Evolutionary conservation across 2,113 vertebrate genomes (phyloP).

Genomic region (Prochilodus magdalenae): DNA sequence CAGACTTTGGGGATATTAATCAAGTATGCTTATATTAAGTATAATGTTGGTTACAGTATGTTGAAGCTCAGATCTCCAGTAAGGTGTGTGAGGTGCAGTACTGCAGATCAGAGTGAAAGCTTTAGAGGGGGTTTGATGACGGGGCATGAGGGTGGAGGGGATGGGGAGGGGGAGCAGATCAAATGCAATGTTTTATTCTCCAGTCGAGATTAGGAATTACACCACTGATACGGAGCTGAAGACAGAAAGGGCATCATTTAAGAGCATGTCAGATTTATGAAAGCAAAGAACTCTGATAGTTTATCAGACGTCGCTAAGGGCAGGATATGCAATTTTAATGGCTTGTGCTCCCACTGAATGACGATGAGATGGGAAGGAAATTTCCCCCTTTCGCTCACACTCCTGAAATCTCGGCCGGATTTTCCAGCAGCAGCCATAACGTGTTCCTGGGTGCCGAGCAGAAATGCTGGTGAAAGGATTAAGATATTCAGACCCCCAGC

Average conservation of each 20-base stretch:
- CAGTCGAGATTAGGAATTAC: constrained; percentile 38
- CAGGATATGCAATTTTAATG: constrained; percentile 58
- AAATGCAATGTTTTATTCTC: constrained; percentile 31
- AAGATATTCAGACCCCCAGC: not conserved
- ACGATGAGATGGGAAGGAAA: constrained; percentile 45
- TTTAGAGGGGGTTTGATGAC: not conserved
- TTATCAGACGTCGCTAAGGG: constrained; percentile 53
- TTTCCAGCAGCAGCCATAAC: constrained; percentile 6
- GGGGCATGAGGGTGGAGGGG: no score
- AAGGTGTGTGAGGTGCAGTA: constrained; percentile 1
- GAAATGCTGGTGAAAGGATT: not conserved
- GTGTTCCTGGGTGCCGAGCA: not conserved
- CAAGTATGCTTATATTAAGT: no score
- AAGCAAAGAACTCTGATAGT: constrained; percentile 54
- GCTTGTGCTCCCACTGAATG: constrained; percentile 44
- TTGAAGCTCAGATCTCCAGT: not conserved
- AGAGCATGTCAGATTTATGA: constrained; percentile 55
- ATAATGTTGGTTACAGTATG: constrained; percentile 2
- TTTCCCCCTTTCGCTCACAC: not conserved
- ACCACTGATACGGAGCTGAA: constrained; percentile 27
- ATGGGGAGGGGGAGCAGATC: constrained; percentile 7
- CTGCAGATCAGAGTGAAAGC: constrained; percentile 1
- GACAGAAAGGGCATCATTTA: constrained; percentile 46
- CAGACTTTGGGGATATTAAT: no score
- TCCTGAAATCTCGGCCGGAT: not conserved